phyloP scores from a whole-genome alignment of 1,140 invertebrate genomes.

The Danaus melanippus region DNA sequence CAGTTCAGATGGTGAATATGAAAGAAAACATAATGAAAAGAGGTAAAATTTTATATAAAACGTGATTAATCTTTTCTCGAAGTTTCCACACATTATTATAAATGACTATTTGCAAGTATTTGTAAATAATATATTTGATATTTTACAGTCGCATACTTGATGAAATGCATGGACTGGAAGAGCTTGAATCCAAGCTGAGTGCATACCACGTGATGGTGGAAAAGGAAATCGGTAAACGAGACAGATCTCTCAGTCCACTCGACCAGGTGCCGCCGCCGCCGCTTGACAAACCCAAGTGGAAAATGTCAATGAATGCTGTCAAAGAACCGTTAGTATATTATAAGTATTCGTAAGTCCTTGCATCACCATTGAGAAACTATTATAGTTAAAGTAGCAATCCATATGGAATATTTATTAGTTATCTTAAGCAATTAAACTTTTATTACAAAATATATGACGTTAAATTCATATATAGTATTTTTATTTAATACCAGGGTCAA shows the following conservation, averaged over 20 bases:
- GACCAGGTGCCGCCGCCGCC: constrained; percentile 59
- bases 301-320: constrained; percentile 72
- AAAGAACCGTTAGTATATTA: constrained; percentile 60
- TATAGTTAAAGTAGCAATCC: too few relatives aligned
- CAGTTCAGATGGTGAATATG: constrained; percentile 74
- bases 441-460: too few relatives aligned
- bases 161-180: constrained; percentile 80
- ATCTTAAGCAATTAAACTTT: too few relatives aligned
- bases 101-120: too few relatives aligned
- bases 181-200: constrained; percentile 82
- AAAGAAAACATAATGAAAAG: constrained; percentile 74
- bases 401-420: too few relatives aligned
- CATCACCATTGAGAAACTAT: too few relatives aligned
- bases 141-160: constrained; percentile 64
- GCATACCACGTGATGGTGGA: constrained; percentile 86
- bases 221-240: constrained; percentile 75
- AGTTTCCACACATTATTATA: too few relatives aligned
- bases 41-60: too few relatives aligned
- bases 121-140: constrained; percentile 3
- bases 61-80: too few relatives aligned
- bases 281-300: constrained; percentile 71
- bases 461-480: neutral
- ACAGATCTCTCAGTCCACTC: constrained; percentile 50
- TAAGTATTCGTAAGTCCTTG: too few relatives aligned
- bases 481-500: constrained; percentile 54